phyloP scores from a whole-genome alignment of 2,888 invertebrate genomes.

The Hoplodrina blanda region DNA sequence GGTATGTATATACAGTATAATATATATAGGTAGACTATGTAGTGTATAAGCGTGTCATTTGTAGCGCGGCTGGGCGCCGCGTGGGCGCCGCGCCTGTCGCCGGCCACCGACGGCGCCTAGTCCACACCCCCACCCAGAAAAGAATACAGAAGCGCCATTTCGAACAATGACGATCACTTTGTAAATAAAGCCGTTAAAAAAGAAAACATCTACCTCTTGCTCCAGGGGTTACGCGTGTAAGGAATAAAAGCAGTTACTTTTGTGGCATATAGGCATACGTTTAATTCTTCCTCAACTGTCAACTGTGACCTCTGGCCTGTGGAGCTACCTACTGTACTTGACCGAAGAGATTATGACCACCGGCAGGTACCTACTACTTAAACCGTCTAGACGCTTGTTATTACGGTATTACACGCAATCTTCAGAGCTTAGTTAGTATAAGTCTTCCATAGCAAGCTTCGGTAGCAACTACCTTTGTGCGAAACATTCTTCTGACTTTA shows the following conservation, averaged over 20 bases:
- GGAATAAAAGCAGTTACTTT: neutral
- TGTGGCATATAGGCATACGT: neutral
- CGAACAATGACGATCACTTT: constrained; percentile 16
- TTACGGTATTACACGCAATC: too few species aligned
- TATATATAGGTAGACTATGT: constrained; percentile 25
- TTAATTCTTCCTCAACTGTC: neutral
- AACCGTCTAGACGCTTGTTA: neutral
- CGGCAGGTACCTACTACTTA: neutral
- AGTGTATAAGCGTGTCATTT: constrained; percentile 65
- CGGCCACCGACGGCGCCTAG: constrained; percentile 63
- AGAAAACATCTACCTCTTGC: neutral
- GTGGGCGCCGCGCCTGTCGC: constrained; percentile 68
- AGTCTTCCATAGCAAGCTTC: neutral
- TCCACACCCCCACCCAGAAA: constrained; percentile 37
- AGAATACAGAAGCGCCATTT: constrained; percentile 43
- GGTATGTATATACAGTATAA: constrained; percentile 27
- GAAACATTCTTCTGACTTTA: neutral
- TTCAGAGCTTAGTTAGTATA: neutral
- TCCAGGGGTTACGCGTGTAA: neutral
- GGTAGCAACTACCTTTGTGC: neutral
- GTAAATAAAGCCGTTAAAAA: neutral
- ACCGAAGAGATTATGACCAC: neutral
- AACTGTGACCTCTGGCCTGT: neutral
- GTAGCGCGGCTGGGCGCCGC: constrained; percentile 69
- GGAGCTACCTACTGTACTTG: neutral